Base-by-base conservation (phyloP, 2,797 vertebrate genomes). In the Hippopotamyrus pictus region DNA sequence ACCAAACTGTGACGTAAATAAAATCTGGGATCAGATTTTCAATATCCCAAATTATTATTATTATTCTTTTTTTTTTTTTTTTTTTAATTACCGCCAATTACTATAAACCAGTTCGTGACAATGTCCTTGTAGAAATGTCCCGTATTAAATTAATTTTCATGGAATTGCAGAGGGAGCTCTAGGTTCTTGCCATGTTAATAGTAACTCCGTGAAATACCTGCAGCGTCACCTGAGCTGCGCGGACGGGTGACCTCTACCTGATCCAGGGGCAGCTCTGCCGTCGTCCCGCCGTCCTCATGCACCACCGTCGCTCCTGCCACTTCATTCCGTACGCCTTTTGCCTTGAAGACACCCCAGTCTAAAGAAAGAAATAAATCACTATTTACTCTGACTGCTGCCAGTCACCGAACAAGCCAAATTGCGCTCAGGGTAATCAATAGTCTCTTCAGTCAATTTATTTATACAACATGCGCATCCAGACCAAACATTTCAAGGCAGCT, bases 311-410 rank as follows among this genome's bases (percentile, higher is more conserved):
- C 94, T 89, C 92, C 95, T 65, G 94, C 91, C 83, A 90, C 85
- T 91, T 97, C 95, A 89, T 91, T 93, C 46, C 93, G 93, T 86
- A 92, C 92, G 89, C 93, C 93, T 93, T 87, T 95, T 17, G 91
- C 94, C 93, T 92, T 94, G 93, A 96, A 97, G 91, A 97, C 91
- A 14, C 94, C 94, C 87, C 94, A 93, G 91, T 94, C 96, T 96
- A 92, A 90, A 92, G 92, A 95, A 93, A 93, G 93, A 88, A 91
- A 96, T 96, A 95, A 95, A 96, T 97, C 95, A 95, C 94, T 92
- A 94, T 96, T 73, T 96, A 95, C 94, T 90, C 92, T 92, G 91
- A 91, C 91, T 86, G 91, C 90, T 93, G 92, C 46, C 87, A 91
- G 93, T 90, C 89, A 83, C 19, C 46, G 69, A 62, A 51, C 46